phyloP scores from a whole-genome alignment of 2,888 invertebrate species.

The Pachliopta kotzebuea region DNA sequence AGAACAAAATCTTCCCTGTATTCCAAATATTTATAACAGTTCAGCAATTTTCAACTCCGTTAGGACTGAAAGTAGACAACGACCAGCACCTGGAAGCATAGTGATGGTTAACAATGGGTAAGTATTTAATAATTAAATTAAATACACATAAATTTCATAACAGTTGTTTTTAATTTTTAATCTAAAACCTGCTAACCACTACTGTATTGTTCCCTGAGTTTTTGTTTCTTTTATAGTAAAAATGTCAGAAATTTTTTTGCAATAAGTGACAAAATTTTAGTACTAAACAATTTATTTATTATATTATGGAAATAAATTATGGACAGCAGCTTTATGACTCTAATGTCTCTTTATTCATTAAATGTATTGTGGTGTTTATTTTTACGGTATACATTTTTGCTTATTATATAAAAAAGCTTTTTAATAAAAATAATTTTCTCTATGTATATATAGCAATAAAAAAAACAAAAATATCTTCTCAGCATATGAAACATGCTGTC shows the following conservation, averaged over 20 bases:
- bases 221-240: neutral
- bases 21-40: conserved; percentile 52
- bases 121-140: conserved; percentile 36
- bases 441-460: too few species aligned
- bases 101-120: conserved; percentile 50
- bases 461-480: too few species aligned
- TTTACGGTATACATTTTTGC: too few species aligned
- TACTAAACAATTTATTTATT: too few species aligned
- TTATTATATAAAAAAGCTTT: too few species aligned
- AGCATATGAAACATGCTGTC: too few species aligned
- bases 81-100: conserved; percentile 60
- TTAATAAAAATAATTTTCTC: too few species aligned
- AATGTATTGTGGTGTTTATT: too few species aligned
- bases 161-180: neutral
- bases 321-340: too few species aligned
- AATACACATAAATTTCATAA: neutral
- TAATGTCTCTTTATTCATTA: too few species aligned
- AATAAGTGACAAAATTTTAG: too few species aligned
- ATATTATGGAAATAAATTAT: too few species aligned
- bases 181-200: neutral
- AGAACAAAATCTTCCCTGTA: conserved; percentile 31
- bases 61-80: conserved; percentile 40
- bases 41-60: conserved; percentile 47
- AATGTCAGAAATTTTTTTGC: neutral
- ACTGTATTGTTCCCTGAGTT: neutral